phyloP scores from a whole-genome alignment of 2,113 vertebrate species.

The Ceuthmochares aereus region DNA sequence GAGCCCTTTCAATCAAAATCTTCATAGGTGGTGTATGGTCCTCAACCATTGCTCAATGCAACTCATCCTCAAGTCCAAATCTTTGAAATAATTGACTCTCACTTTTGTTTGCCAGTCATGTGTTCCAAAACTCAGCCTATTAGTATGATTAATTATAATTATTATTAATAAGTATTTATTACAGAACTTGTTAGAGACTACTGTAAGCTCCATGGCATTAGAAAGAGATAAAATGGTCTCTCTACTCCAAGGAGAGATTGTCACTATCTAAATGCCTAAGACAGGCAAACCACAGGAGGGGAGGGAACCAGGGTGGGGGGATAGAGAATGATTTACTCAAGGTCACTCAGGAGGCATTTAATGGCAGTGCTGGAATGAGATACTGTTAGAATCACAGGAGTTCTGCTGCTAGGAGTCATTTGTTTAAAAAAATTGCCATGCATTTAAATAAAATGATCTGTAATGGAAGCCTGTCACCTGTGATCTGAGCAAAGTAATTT shows the following conservation, averaged over 20 bases:
- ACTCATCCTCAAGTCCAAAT: not conserved
- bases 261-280: not conserved
- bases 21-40: not conserved
- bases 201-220: not conserved
- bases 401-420: constrained; percentile 49
- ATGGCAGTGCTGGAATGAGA: not conserved
- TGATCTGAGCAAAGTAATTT: constrained; percentile 62
- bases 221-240: not conserved
- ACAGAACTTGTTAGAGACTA: not conserved
- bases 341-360: constrained; percentile 20
- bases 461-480: constrained; percentile 42
- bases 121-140: not conserved
- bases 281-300: not conserved
- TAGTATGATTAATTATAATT: not conserved
- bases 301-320: not conserved
- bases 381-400: constrained; percentile 19
- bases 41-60: not conserved
- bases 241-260: not conserved
- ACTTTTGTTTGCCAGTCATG: not conserved
- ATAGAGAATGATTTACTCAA: not conserved
- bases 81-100: constrained; percentile 11
- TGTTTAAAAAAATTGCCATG: constrained; percentile 59
- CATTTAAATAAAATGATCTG: constrained; percentile 58
- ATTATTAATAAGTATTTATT: constrained; percentile 21
- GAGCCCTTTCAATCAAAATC: not conserved